phyloP scores from a whole-genome alignment of 2,888 invertebrate genomes.

The Leistus spinibarbis region DNA sequence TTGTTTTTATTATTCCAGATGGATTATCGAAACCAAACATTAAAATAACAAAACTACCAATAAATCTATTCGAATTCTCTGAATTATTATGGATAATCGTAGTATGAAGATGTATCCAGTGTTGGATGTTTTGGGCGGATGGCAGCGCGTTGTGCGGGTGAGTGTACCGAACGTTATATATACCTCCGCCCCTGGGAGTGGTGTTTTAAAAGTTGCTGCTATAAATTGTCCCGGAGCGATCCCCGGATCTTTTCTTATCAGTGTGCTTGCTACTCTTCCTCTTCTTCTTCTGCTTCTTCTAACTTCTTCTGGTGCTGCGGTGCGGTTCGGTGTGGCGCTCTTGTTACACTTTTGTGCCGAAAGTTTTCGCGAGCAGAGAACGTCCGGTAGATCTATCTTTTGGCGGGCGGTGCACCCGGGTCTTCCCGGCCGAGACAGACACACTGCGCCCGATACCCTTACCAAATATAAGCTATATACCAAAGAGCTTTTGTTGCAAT shows the following conservation, averaged over 20 bases:
- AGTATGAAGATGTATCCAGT: background rate
- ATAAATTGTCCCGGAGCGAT: slow-evolving; percentile 60
- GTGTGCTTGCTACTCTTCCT: slow-evolving; percentile 50
- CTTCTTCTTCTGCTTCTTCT: background rate
- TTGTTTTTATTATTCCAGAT: too few species aligned
- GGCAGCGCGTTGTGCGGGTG: slow-evolving; percentile 42
- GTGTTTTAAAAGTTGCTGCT: slow-evolving; percentile 60
- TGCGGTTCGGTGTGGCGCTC: background rate
- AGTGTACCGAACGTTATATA: slow-evolving; percentile 57
- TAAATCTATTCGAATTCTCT: too few species aligned
- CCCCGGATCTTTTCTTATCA: slow-evolving; percentile 58
- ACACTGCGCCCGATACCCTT: too few species aligned
- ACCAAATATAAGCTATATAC: too few species aligned
- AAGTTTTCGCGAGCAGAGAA: background rate
- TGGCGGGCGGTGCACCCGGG: background rate
- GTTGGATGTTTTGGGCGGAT: background rate
- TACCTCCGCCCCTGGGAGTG: slow-evolving; percentile 54
- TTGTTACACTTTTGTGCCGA: background rate
- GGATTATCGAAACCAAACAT: too few species aligned
- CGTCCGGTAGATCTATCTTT: background rate
- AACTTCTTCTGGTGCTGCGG: background rate
- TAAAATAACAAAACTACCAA: too few species aligned
- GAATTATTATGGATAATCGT: background rate
- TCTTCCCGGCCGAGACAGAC: too few species aligned
- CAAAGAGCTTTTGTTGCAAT: background rate